Conservation (phyloP, 2,113 vertebrate species). For the Carettochelys insculpta region DNA sequence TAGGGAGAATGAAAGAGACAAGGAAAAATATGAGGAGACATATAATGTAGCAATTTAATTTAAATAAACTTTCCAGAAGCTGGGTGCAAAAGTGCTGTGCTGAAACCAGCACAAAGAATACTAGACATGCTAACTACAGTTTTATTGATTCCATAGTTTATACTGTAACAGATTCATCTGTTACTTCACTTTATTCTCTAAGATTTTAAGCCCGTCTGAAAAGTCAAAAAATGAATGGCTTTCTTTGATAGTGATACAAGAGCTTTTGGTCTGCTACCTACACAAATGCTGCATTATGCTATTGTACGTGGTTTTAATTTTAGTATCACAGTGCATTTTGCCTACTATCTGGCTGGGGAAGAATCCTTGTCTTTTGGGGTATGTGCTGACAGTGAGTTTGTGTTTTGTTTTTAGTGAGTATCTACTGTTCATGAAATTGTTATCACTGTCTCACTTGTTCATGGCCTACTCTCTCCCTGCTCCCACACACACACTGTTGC, state of each 20-base stretch:
- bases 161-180: neutral
- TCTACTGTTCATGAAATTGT: neutral
- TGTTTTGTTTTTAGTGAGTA: neutral
- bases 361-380: neutral
- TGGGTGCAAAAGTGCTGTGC: neutral
- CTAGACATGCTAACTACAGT: neutral
- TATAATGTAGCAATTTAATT: fast-evolving
- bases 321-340: neutral
- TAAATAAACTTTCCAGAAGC: neutral
- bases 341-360: neutral
- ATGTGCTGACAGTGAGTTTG: neutral
- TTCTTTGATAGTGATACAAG: neutral
- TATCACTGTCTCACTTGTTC: conserved; percentile 3
- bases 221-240: neutral
- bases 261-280: neutral
- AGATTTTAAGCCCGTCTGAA: neutral
- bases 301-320: neutral
- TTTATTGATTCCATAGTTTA: neutral
- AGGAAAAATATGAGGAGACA: neutral
- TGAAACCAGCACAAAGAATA: neutral
- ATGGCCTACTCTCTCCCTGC: neutral
- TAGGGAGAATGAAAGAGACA: neutral
- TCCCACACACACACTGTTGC: too few relatives aligned
- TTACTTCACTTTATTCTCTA: fast-evolving
- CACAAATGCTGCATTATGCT: neutral